Evolutionary conservation across 2,113 vertebrate species (phyloP), one percentile per base, ranked within the genome.

Genomic region (Nothobranchius kuhntae): DNA sequence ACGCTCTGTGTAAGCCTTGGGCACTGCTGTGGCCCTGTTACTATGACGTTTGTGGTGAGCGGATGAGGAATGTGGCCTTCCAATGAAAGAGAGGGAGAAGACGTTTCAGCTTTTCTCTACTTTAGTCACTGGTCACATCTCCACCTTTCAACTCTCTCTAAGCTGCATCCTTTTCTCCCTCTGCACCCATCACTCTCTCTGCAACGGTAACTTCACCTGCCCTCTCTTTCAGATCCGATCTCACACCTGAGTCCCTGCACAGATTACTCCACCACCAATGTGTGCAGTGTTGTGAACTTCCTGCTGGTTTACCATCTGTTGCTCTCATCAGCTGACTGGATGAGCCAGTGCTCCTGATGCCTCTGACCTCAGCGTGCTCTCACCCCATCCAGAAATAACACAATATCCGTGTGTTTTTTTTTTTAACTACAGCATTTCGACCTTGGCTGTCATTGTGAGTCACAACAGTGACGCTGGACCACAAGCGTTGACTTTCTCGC

Each of bases 1-100:
- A 89, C 88, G 87, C 86, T 82, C 86, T 87, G 86, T 90, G 88
- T 91, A 83, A 89, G 88, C 90, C 88, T 70, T 52, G 84, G 88
- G 88, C 90, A 67, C 80, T 73, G 73, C 76, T 74, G 72, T 87
- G 88, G 83, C 90, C 90, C 84, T 53, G 87, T 91, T 91, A 82
- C 90, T 88, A 91, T 87, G 87, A 87, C 69, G 70, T 75, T 81
- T 54, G 17, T 78, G 82, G 79, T 76, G 76, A 78, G 75, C 78
- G 80, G 81, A 81, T 21, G 75, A 86, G 88, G 88, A 91, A 90
- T 90, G 88, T 53, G 84, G 87, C 74, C 86, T 86, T 86, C 81
- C 73, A 84, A 82, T 79, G 86, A 73, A 81, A 78, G 66, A 8
- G 54, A 65, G 61, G 67, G 74, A 81, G 70, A 61, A 45, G 56